Conservation (phyloP, 2,888 invertebrate genomes). For the Phaedon cochleariae region DNA sequence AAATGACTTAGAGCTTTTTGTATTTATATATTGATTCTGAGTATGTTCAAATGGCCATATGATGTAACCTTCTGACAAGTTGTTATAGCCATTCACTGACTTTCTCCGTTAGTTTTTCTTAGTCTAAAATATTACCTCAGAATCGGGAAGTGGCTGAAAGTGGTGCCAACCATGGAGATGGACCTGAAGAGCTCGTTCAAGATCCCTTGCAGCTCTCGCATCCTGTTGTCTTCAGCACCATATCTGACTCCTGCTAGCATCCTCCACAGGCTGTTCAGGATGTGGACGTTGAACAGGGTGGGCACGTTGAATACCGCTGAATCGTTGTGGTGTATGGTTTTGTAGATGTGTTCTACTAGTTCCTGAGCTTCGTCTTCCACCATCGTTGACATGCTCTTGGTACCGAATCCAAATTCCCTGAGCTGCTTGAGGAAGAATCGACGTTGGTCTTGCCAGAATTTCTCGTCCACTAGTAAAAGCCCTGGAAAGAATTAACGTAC, state of each 20-base stretch:
- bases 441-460: slow-evolving; percentile 72
- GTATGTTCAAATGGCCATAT: too few relatives aligned
- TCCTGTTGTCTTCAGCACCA: slow-evolving; percentile 73
- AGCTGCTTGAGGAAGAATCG: slow-evolving; percentile 79
- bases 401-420: slow-evolving; percentile 84
- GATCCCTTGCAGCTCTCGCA: slow-evolving; percentile 73
- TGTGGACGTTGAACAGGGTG: slow-evolving; percentile 78
- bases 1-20: too few relatives aligned
- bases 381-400: slow-evolving; percentile 77
- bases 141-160: slow-evolving; percentile 80
- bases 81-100: too few relatives aligned
- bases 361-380: slow-evolving; percentile 75
- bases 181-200: slow-evolving; percentile 76
- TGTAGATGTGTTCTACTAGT: slow-evolving; percentile 67
- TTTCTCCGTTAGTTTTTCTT: too few relatives aligned
- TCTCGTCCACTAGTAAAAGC: slow-evolving; percentile 77
- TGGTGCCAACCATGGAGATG: slow-evolving; percentile 82
- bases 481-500: slow-evolving; percentile 39
- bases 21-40: too few relatives aligned
- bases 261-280: slow-evolving; percentile 82
- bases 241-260: slow-evolving; percentile 85
- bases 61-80: too few relatives aligned
- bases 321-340: slow-evolving; percentile 60
- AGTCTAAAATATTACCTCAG: too few relatives aligned
- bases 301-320: slow-evolving; percentile 67